Evolutionary conservation across 2,797 vertebrate species (phyloP).

Genomic region (Betta splendens): DNA sequence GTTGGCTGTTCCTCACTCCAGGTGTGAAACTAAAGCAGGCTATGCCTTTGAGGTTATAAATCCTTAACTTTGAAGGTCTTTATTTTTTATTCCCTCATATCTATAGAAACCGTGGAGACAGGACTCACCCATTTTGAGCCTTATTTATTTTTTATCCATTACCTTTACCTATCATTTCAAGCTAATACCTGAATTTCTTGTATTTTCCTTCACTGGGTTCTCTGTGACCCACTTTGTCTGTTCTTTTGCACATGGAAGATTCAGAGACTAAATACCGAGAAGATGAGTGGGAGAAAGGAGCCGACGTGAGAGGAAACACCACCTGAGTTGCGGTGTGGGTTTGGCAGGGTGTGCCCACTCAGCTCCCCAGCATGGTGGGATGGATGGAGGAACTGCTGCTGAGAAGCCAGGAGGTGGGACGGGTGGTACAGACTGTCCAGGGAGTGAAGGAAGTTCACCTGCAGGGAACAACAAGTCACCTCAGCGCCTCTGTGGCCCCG

Average conservation of each 20-base stretch:
- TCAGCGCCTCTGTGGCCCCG: not conserved
- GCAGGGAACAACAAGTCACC: conserved; percentile 8
- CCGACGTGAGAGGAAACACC: conserved; percentile 13
- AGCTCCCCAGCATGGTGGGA: conserved; percentile 92
- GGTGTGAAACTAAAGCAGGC: conserved; percentile 8
- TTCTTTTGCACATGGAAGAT: no score
- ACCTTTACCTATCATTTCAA: conserved; percentile 1
- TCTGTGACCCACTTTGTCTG: not conserved
- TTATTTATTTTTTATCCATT: not conserved
- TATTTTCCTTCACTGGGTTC: no score
- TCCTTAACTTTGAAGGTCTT: not conserved
- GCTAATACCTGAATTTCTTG: not conserved
- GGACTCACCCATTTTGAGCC: not conserved
- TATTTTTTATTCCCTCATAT: not conserved
- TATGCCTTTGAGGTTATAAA: not conserved
- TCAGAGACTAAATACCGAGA: no score
- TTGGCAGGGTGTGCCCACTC: conserved; percentile 93
- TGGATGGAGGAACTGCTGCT: conserved; percentile 95
- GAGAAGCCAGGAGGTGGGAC: conserved; percentile 92
- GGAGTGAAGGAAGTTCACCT: conserved; percentile 85
- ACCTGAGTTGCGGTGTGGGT: conserved; percentile 93
- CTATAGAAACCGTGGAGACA: no score
- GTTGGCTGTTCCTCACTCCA: conserved; percentile 7
- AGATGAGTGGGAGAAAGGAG: not conserved
- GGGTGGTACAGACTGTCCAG: conserved; percentile 87